Conservation (phyloP, 2,113 vertebrate species). For the Bungarus multicinctus region DNA sequence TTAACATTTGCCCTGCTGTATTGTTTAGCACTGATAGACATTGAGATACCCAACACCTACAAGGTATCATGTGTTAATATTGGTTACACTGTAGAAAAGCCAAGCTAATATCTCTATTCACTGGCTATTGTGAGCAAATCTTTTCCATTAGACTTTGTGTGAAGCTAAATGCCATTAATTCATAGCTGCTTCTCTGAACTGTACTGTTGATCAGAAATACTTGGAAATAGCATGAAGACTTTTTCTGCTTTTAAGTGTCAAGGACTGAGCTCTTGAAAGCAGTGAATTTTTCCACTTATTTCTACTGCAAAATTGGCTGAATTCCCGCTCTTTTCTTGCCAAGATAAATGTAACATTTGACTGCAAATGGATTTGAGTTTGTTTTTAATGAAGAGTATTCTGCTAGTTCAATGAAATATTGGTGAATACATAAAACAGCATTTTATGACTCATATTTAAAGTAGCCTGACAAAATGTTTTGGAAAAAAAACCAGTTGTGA, state of each 20-base stretch:
- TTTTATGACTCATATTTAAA: neutral
- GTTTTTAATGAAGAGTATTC: neutral
- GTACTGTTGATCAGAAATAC: neutral
- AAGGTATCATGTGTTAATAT: neutral
- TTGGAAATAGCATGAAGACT: neutral
- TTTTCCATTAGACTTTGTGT: neutral
- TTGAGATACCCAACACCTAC: neutral
- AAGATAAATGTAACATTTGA: neutral
- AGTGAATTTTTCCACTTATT: neutral
- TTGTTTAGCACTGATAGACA: neutral
- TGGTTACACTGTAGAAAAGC: neutral
- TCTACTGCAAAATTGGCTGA: no score
- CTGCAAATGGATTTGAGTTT: neutral
- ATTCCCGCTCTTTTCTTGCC: neutral
- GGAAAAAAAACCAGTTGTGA: neutral
- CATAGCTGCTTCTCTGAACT: neutral
- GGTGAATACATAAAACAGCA: neutral
- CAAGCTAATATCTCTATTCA: neutral
- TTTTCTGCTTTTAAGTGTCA: neutral
- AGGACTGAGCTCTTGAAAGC: neutral
- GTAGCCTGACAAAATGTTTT: neutral
- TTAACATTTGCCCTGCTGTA: neutral
- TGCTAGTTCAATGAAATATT: neutral
- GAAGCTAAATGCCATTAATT: neutral
- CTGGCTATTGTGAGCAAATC: neutral